A percentile compares a stretch with the other conserved stretches of the same genome.
phyloP scores from a whole-genome alignment of 2,113 vertebrate species.

The Erpornis zantholeuca region DNA sequence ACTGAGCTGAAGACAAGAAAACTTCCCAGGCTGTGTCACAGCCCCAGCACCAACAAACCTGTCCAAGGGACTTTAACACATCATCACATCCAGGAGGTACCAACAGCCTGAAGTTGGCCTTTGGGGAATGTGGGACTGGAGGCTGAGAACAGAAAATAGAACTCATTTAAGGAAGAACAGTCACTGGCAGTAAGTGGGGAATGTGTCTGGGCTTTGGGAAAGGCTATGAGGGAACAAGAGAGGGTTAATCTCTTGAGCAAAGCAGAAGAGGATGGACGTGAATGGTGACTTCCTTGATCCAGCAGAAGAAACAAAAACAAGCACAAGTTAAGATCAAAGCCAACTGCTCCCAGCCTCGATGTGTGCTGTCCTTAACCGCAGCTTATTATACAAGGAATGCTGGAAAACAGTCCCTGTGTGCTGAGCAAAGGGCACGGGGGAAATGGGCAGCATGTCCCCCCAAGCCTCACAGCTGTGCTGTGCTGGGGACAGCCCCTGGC shows the following conservation, averaged over 20 bases:
- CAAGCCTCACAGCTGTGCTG: neutral
- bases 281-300: neutral
- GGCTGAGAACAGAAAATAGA: neutral
- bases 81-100: neutral
- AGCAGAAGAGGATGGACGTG: neutral
- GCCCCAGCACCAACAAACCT: neutral
- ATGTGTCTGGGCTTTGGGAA: neutral
- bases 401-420: neutral
- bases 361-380: neutral
- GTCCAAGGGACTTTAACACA: neutral
- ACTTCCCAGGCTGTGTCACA: neutral
- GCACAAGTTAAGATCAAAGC: neutral
- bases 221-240: rapidly evolving
- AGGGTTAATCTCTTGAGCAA: neutral
- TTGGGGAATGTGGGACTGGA: neutral
- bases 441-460: rapidly evolving
- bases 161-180: neutral
- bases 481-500: neutral
- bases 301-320: neutral
- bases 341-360: neutral
- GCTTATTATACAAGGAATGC: neutral
- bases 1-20: neutral
- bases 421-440: rapidly evolving
- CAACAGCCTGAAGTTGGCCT: neutral
- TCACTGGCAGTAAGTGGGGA: neutral